Evolutionary conservation across 1,140 invertebrate species (phyloP), one percentile per base, ranked within the genome.

Genomic region (Brachionus sp.): DNA sequence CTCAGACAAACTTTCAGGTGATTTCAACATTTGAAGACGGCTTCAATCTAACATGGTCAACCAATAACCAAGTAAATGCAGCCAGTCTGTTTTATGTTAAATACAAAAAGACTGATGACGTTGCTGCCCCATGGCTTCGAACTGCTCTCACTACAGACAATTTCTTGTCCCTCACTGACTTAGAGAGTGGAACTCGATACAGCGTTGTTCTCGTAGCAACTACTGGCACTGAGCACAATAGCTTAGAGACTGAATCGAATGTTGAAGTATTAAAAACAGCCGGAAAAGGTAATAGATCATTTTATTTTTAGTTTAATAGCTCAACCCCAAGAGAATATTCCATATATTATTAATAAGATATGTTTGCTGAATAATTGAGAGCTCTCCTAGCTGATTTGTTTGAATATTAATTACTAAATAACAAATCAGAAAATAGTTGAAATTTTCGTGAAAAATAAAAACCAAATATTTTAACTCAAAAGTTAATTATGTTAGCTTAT

Each of bases 401-500:
- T 70, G 66, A 70, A 70, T 70, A 70, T 70, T 23, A 70, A 70
- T 70, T 70, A 70, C 66, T 5, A 70, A 70, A 70, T 70, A 70
- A 70, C 66, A 70, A 70, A 70, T 70, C 66, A 70, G 35, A 70
- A 70, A 70, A 70, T 42, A 70, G 66, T 70, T 70, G 66, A 39
- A 70, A 70, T 70, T 39, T 70, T 70, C n/a, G 13, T 33, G 25
- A 57, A 57, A 57, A 57, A 19, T 19, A 57, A 29, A 37, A 66
- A 16, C 33, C 25, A 66, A 37, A 39, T 16, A 39, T 37, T 70
- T 70, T 12, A 70, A 70, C 33, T 39, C 37, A 39, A 66, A 66
- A 75, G 70, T 75, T 75, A 75, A 75, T 75, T 75, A 75, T 75
- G 70, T 50, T 75, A 75, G 70, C 70, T 75, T 75, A 46, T 46